phyloP scores from a whole-genome alignment of 2,113 vertebrate genomes.

The Dolichotis patagonum region DNA sequence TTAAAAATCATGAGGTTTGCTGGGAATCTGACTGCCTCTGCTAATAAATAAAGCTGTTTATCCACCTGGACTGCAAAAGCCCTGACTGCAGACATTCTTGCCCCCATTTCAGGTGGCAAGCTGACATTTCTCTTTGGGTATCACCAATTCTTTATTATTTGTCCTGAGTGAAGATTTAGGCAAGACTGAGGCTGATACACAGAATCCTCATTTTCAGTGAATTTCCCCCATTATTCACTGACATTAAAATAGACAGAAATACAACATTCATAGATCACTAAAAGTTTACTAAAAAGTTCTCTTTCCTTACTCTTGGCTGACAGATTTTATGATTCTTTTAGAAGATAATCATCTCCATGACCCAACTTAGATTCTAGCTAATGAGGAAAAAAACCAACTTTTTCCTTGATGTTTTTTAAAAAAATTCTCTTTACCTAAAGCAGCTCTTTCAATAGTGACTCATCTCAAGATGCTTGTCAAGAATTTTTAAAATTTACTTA shows the following conservation, averaged over 20 bases:
- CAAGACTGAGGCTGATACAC: not conserved
- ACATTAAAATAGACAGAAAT: constrained; percentile 18
- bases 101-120: not conserved
- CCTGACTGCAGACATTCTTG: not conserved
- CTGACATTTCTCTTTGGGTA: not conserved
- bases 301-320: constrained; percentile 36
- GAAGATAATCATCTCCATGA: constrained; percentile 32
- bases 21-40: not conserved
- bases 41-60: not conserved
- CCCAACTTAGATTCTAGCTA: constrained; percentile 51
- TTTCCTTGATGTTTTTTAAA: not conserved
- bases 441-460: constrained; percentile 32
- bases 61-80: not conserved
- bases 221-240: not conserved
- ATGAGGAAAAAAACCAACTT: constrained; percentile 24
- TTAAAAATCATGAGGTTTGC: not conserved
- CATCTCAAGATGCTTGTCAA: not conserved
- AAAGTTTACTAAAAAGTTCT: constrained; percentile 29
- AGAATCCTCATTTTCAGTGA: constrained; percentile 2
- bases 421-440: constrained; percentile 8
- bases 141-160: not conserved
- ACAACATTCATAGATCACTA: not conserved
- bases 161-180: not conserved
- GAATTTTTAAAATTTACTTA: constrained; percentile 48
- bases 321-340: constrained; percentile 57